phyloP scores from a whole-genome alignment of 2,113 vertebrate species.

The Halichoerus grypus region DNA sequence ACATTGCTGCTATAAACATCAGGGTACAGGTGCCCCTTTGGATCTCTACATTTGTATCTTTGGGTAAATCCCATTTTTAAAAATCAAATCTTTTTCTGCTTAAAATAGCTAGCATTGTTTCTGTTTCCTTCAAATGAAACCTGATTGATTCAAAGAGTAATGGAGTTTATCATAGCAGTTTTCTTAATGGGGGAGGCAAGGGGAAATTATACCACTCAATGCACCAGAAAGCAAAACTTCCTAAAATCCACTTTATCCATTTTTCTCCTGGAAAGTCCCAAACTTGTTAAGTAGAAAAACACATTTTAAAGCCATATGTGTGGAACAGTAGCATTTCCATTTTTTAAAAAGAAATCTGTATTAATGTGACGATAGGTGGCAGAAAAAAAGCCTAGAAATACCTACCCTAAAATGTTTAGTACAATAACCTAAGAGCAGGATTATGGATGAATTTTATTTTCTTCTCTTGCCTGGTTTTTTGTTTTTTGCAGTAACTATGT shows the following conservation, averaged over 20 bases:
- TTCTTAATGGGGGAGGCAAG: background rate
- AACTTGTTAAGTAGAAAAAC: background rate
- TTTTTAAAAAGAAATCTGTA: background rate
- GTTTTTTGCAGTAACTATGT: background rate
- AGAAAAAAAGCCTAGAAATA: background rate
- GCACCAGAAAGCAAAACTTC: background rate
- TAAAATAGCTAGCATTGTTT: background rate
- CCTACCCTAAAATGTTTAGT: background rate
- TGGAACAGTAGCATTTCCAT: background rate
- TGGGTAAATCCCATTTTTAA: background rate
- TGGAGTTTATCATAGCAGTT: background rate
- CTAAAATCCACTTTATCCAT: background rate
- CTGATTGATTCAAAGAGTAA: background rate
- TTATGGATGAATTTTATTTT: background rate
- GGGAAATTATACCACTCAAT: background rate
- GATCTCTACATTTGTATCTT: no score
- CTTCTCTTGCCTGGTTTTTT: background rate
- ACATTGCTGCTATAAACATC: no score
- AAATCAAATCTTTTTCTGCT: background rate
- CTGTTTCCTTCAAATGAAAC: background rate
- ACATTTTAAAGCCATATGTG: slow-evolving; percentile 9
- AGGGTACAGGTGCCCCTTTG: no score
- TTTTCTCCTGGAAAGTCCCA: background rate
- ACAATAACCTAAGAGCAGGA: background rate
- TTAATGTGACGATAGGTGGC: background rate